phyloP scores from a whole-genome alignment of 2,888 invertebrate species.

The Glyphotaelius pellucidus region DNA sequence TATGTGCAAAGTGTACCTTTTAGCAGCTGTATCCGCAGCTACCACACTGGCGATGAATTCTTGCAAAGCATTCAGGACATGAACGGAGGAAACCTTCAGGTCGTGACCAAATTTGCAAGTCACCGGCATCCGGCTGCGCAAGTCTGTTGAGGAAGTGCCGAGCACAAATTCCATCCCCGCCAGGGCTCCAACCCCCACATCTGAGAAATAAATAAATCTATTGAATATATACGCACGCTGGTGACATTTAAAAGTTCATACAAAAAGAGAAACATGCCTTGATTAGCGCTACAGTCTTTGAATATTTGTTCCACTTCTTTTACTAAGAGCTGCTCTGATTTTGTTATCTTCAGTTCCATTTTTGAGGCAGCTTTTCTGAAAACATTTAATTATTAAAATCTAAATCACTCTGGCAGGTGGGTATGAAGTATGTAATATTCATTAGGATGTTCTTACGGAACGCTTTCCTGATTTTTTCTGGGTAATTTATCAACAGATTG shows the following conservation, averaged over 20 bases:
- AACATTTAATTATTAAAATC: not conserved
- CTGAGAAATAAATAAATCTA: not conserved
- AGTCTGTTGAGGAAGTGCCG: not conserved
- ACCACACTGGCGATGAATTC: slow-evolving; percentile 76
- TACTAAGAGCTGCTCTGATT: slow-evolving; percentile 53
- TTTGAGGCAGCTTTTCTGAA: slow-evolving; percentile 35
- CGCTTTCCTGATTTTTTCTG: not conserved
- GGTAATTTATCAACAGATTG: not conserved
- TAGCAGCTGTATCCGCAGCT: slow-evolving; percentile 35
- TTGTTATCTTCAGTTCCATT: slow-evolving; percentile 47
- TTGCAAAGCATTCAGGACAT: slow-evolving; percentile 81
- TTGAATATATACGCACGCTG: not conserved
- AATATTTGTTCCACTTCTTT: slow-evolving; percentile 55
- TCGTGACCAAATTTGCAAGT: slow-evolving; percentile 75
- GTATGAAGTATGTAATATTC: not conserved
- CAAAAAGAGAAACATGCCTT: not conserved
- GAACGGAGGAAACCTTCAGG: slow-evolving; percentile 82
- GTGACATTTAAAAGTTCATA: not conserved
- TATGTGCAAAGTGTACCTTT: slow-evolving; percentile 34
- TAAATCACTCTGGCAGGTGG: not conserved
- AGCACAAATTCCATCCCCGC: slow-evolving; percentile 17
- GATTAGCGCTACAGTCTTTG: slow-evolving; percentile 47
- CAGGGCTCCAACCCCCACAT: not conserved
- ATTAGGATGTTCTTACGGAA: not conserved
- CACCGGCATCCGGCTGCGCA: slow-evolving; percentile 28